A percentile compares a stretch with the other conserved stretches of the same genome.
phyloP scores from a whole-genome alignment of 1,140 invertebrate genomes.

The Ptiloglossa arizonensis region DNA sequence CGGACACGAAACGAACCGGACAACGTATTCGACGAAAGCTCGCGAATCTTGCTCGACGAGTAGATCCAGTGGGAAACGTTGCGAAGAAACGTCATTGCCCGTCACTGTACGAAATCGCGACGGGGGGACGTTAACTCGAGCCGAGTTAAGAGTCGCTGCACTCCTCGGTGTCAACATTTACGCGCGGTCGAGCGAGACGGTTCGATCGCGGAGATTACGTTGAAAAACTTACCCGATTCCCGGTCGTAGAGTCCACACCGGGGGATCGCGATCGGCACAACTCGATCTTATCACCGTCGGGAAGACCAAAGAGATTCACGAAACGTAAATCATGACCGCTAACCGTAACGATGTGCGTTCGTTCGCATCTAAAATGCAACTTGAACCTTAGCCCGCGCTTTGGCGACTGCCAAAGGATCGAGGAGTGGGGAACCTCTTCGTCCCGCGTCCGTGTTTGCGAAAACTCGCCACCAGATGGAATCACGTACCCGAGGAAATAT shows the following conservation, averaged over 20 bases:
- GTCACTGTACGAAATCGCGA: not conserved
- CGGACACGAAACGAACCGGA: no score
- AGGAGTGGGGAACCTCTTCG: slow-evolving; percentile 28
- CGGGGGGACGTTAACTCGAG: not conserved
- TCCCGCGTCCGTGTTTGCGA: not conserved
- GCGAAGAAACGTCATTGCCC: not conserved
- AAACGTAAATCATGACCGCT: slow-evolving; percentile 64
- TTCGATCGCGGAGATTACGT: not conserved
- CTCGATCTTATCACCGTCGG: slow-evolving; percentile 4
- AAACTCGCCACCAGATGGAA: not conserved
- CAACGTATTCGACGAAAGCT: slow-evolving; percentile 1
- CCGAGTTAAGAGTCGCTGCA: not conserved
- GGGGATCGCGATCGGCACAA: slow-evolving; percentile 53
- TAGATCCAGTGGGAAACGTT: not conserved
- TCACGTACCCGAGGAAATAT: not conserved
- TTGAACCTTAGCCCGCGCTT: slow-evolving; percentile 78
- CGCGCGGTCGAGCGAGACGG: not conserved
- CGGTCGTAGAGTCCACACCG: slow-evolving; percentile 22
- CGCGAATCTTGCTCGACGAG: not conserved
- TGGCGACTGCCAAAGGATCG: slow-evolving; percentile 54
- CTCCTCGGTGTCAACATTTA: slow-evolving; percentile 10
- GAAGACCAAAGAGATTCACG: slow-evolving; percentile 47
- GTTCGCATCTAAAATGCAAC: slow-evolving; percentile 80
- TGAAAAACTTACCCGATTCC: slow-evolving; percentile 56
- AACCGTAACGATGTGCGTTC: slow-evolving; percentile 76